phyloP scores from a whole-genome alignment of 2,888 invertebrate species.

The Rhodophaea formosa region DNA sequence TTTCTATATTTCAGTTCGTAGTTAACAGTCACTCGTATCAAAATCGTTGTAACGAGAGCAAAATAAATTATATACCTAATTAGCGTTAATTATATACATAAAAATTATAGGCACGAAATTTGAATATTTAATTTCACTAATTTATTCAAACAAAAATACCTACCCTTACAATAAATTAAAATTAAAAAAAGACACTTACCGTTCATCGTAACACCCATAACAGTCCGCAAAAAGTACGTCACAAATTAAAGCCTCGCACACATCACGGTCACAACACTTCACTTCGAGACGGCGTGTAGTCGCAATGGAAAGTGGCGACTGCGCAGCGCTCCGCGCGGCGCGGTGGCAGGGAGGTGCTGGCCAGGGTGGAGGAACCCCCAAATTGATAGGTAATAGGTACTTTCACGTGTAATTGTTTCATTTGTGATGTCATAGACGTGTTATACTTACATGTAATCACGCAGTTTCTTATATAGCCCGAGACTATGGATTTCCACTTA shows the following conservation, averaged over 20 bases:
- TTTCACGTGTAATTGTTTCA: conserved; percentile 7
- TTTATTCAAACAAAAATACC: too few relatives aligned
- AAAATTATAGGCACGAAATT: too few relatives aligned
- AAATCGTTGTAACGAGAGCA: too few relatives aligned
- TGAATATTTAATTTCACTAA: too few relatives aligned
- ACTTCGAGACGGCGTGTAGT: conserved; percentile 32
- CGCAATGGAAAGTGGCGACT: conserved; percentile 39
- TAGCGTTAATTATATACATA: too few relatives aligned
- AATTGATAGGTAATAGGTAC: neutral
- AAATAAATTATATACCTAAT: too few relatives aligned
- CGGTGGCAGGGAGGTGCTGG: conserved; percentile 10
- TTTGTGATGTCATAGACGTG: neutral
- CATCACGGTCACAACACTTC: conserved; percentile 71
- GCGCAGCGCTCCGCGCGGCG: conserved; percentile 35
- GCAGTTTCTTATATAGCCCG: too few relatives aligned
- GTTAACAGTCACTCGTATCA: too few relatives aligned
- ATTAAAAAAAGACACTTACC: conserved; percentile 50
- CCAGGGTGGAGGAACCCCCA: neutral
- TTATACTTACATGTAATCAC: too few relatives aligned
- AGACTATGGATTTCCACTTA: too few relatives aligned
- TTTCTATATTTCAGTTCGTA: too few relatives aligned
- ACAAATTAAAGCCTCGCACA: conserved; percentile 56
- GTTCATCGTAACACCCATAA: conserved; percentile 62
- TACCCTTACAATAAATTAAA: neutral
- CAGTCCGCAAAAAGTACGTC: conserved; percentile 53